These are phyloP conservation scores for Procavia capensis DNA, from an alignment of 2,113 vertebrate genomes.

Conservation along the genomic window DNA sequence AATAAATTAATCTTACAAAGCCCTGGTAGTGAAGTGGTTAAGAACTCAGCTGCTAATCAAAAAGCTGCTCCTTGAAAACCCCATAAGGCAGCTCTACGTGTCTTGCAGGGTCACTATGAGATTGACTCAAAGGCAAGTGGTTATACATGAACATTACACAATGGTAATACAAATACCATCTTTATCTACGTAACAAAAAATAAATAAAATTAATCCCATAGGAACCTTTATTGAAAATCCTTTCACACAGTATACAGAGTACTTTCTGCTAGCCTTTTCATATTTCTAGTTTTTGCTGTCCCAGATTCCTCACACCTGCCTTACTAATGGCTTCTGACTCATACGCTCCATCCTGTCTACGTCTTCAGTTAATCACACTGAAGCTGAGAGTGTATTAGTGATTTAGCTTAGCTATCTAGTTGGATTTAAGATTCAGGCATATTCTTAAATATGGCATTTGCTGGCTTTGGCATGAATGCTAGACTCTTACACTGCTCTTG, in stretches of 20 bases:
- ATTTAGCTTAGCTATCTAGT: background rate
- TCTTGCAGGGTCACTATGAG: too few species aligned
- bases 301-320: background rate
- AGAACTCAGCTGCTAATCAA: too few species aligned
- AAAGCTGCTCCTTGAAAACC: too few species aligned
- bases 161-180: background rate
- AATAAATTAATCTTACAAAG: background rate
- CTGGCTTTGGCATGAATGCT: background rate
- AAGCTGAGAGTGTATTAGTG: background rate
- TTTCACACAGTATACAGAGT: background rate
- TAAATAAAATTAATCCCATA: background rate
- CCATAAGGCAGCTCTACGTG: too few species aligned
- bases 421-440: background rate
- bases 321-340: background rate
- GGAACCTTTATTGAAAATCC: background rate
- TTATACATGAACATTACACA: background rate
- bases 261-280: background rate
- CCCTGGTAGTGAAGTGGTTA: too few species aligned
- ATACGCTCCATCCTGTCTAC: background rate
- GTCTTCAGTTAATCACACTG: background rate
- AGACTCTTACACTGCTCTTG: background rate
- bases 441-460: background rate
- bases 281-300: background rate
- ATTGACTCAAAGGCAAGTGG: too few species aligned
- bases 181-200: background rate